phyloP scores from a whole-genome alignment of 1,140 invertebrate genomes.

The Aricia agestis region DNA sequence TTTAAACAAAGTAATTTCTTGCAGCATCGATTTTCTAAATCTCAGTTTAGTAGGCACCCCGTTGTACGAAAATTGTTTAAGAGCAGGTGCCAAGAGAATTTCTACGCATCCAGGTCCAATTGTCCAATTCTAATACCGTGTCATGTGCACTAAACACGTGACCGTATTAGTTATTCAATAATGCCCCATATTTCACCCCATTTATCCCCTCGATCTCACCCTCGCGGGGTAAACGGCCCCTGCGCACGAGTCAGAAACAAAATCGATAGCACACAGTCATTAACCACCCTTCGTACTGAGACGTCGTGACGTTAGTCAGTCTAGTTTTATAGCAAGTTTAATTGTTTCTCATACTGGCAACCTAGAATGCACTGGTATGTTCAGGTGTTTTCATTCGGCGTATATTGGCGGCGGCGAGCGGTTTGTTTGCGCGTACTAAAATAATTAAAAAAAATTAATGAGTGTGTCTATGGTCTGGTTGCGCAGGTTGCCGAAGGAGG shows the following conservation, averaged over 20 bases:
- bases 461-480: constrained; percentile 68
- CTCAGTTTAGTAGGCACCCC: too few species aligned
- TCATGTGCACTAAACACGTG: constrained; percentile 6
- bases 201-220: constrained; percentile 15
- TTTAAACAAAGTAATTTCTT: too few species aligned
- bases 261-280: constrained; percentile 53
- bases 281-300: constrained; percentile 24
- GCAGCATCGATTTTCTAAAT: too few species aligned
- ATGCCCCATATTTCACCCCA: constrained; percentile 23
- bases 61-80: too few species aligned
- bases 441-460: constrained; percentile 40
- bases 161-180: constrained; percentile 25
- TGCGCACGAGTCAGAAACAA: constrained; percentile 56
- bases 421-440: constrained; percentile 15
- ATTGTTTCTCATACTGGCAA: constrained; percentile 56
- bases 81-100: neutral
- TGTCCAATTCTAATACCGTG: neutral
- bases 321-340: constrained; percentile 61
- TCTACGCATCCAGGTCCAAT: neutral
- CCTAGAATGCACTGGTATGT: constrained; percentile 67
- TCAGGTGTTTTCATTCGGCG: constrained; percentile 32
- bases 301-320: constrained; percentile 31
- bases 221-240: constrained; percentile 41
- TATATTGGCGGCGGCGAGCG: constrained; percentile 12
- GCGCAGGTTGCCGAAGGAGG: constrained; percentile 84